Conservation (phyloP, 2,888 invertebrate genomes). For the Callyntrura sp. region DNA sequence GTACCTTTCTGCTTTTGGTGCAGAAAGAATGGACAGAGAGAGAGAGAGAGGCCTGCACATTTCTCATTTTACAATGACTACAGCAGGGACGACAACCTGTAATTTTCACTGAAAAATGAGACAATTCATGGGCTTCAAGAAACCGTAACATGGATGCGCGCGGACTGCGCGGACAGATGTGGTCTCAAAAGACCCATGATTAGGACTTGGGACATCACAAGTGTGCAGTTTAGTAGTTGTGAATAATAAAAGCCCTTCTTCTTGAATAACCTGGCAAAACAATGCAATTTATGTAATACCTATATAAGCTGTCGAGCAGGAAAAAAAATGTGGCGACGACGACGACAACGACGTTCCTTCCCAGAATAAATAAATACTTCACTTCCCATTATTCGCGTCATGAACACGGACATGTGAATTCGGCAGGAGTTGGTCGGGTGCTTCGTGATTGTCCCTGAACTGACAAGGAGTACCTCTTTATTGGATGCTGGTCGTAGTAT, state of each 20-base stretch:
- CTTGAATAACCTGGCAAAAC: background rate
- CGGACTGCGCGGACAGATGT: constrained; percentile 15
- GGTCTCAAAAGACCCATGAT: constrained; percentile 23
- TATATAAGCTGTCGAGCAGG: background rate
- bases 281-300: constrained; percentile 16
- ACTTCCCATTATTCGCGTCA: constrained; percentile 1
- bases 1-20: constrained; percentile 7
- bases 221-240: background rate
- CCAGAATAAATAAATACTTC: constrained; percentile 1
- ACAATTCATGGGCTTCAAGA: constrained; percentile 57
- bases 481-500: background rate
- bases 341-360: constrained; percentile 19
- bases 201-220: background rate
- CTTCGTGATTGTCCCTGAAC: background rate
- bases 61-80: constrained; percentile 52
- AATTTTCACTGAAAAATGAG: constrained; percentile 72
- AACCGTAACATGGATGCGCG: constrained; percentile 26
- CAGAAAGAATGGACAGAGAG: too few relatives aligned
- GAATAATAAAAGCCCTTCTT: constrained; percentile 15
- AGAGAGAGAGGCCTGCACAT: background rate
- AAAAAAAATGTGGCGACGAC: constrained; percentile 15
- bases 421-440: background rate
- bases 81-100: constrained; percentile 62
- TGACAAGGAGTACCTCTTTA: background rate
- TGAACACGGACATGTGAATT: background rate